These are phyloP conservation scores for Mustelus asterias DNA, from an alignment of 2,113 vertebrate species.

Conservation along the genomic window DNA sequence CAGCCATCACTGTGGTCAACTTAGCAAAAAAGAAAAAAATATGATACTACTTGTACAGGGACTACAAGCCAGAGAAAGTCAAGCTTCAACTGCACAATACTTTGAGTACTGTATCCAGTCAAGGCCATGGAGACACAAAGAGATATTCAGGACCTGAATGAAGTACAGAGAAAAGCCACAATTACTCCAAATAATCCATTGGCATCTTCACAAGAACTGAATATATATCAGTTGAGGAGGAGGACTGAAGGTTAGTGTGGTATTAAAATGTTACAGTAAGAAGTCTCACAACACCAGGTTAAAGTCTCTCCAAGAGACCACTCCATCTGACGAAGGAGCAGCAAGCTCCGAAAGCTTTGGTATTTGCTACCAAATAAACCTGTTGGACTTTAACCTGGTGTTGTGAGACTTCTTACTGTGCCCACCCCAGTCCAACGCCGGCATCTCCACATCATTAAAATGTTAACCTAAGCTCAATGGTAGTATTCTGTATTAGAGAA, in stretches of 20 bases:
- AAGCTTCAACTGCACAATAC: background rate
- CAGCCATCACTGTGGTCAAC: background rate
- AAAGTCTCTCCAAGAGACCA: no score
- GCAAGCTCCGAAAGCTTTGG: no score
- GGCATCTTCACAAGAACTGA: background rate
- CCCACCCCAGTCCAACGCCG: no score
- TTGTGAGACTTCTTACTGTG: no score
- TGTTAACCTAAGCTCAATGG: background rate
- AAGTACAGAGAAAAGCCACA: background rate
- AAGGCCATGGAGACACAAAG: background rate
- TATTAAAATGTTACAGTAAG: background rate
- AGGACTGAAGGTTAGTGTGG: background rate
- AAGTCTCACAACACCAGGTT: no score
- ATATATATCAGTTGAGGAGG: background rate
- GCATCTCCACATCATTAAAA: no score
- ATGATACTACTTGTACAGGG: background rate
- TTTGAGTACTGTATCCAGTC: background rate
- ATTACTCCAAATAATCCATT: background rate
- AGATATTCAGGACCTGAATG: background rate
- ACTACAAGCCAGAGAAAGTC: background rate
- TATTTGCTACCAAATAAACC: no score
- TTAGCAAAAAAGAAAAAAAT: background rate
- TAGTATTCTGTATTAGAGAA: background rate
- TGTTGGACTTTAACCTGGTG: no score
- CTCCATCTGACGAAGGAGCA: no score